Percentiles rank a stretch among this genome's conserved stretches.
phyloP scores from a whole-genome alignment of 2,113 vertebrate species.

The Tachysurus vachellii region DNA sequence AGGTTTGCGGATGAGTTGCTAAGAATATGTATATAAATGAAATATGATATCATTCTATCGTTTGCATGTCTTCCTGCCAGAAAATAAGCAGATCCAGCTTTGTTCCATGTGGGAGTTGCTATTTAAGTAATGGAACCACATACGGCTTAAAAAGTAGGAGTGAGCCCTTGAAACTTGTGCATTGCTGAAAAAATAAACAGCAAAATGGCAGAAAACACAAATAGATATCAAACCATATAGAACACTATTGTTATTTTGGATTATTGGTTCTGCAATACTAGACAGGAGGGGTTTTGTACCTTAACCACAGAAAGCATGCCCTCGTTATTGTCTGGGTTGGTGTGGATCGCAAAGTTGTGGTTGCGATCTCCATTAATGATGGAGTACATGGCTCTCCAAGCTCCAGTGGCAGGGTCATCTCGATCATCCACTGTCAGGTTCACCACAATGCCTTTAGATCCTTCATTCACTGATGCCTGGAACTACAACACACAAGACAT shows the following conservation, averaged over 20 bases:
- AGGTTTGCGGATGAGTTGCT: background rate
- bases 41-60: background rate
- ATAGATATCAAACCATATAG: background rate
- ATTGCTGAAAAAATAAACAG: background rate
- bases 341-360: conserved; percentile 91
- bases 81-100: background rate
- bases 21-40: background rate
- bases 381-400: conserved; percentile 89
- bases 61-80: background rate
- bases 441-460: conserved; percentile 86
- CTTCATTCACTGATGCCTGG: conserved; percentile 87
- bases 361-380: conserved; percentile 92
- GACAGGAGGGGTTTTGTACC: conserved; percentile 67
- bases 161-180: background rate
- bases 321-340: conserved; percentile 92
- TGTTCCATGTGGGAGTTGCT: background rate
- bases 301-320: conserved; percentile 96
- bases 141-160: background rate
- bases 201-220: background rate
- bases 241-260: background rate
- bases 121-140: background rate
- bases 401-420: conserved; percentile 88
- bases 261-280: background rate
- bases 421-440: conserved; percentile 91
- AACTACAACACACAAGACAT: conserved; percentile 74